Conservation (phyloP, 2,113 vertebrate species). For the Phyllostomus hastatus region DNA sequence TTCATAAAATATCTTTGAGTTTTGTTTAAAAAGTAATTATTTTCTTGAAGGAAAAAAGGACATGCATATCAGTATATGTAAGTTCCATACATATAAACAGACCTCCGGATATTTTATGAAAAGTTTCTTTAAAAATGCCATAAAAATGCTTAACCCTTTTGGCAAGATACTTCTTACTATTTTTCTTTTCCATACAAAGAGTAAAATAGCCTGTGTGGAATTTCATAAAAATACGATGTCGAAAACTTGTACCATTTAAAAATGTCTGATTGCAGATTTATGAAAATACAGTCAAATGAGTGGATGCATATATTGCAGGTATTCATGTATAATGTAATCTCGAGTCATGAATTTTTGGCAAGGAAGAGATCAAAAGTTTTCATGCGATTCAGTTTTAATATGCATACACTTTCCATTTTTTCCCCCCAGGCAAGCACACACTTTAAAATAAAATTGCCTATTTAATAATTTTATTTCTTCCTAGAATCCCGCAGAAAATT, state of each 20-base stretch:
- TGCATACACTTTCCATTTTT: neutral
- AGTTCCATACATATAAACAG: neutral
- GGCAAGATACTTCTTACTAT: neutral
- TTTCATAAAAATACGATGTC: neutral
- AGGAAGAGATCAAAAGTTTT: conserved; percentile 29
- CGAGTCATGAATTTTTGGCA: neutral
- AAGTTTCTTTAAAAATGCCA: neutral
- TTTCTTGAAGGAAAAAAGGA: neutral
- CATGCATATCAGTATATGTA: neutral
- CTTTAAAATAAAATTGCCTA: neutral
- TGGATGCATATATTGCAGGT: neutral
- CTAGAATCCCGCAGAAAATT: neutral
- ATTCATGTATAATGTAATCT: neutral
- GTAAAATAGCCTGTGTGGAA: neutral
- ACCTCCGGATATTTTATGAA: neutral
- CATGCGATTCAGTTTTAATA: neutral
- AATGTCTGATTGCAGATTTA: neutral
- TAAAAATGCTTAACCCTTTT: neutral
- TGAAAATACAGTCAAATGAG: conserved; percentile 18
- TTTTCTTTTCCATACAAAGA: neutral
- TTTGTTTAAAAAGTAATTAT: neutral
- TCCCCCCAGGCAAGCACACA: neutral
- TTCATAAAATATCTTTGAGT: neutral
- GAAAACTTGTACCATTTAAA: neutral
- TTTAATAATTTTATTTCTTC: neutral